Evolutionary conservation across 2,797 vertebrate species (phyloP).

Genomic region (Decapterus maruadsi): DNA sequence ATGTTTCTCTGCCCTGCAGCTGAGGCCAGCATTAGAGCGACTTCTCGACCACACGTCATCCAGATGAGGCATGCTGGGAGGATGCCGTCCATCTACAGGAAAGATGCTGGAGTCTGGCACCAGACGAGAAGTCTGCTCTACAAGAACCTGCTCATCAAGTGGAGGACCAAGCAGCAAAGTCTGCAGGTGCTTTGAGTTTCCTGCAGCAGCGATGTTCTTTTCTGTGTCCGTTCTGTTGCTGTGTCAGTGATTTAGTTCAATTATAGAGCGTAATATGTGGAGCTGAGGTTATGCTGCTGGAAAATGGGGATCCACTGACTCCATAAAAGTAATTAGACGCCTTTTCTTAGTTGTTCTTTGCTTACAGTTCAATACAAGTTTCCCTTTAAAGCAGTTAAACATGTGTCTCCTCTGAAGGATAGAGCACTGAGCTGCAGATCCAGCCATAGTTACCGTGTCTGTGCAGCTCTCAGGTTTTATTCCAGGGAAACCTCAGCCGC

Average conservation of each 20-base stretch:
- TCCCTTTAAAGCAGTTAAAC: too few relatives aligned
- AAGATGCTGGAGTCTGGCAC: constrained; percentile 84
- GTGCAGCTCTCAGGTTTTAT: not conserved
- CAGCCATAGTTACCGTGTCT: not conserved
- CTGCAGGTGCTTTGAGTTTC: constrained; percentile 81
- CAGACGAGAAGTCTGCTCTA: constrained; percentile 89
- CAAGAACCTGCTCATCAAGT: constrained; percentile 92
- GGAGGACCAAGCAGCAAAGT: constrained; percentile 90
- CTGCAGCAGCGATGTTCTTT: not conserved
- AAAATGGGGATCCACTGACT: not conserved
- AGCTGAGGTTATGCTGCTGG: too few relatives aligned
- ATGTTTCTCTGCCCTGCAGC: constrained; percentile 59
- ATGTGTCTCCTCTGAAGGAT: too few relatives aligned
- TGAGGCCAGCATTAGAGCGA: constrained; percentile 72
- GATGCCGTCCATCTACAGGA: constrained; percentile 74
- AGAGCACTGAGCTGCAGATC: too few relatives aligned
- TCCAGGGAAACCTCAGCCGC: not conserved
- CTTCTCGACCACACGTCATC: constrained; percentile 63
- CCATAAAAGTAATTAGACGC: not conserved
- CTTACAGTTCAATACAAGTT: not conserved
- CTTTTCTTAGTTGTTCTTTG: not conserved
- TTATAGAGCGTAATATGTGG: not conserved
- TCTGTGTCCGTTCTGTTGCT: not conserved
- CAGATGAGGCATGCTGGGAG: constrained; percentile 78
- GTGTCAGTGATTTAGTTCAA: not conserved